phyloP scores from a whole-genome alignment of 2,113 vertebrate genomes.

The Aepyceros melampus region DNA sequence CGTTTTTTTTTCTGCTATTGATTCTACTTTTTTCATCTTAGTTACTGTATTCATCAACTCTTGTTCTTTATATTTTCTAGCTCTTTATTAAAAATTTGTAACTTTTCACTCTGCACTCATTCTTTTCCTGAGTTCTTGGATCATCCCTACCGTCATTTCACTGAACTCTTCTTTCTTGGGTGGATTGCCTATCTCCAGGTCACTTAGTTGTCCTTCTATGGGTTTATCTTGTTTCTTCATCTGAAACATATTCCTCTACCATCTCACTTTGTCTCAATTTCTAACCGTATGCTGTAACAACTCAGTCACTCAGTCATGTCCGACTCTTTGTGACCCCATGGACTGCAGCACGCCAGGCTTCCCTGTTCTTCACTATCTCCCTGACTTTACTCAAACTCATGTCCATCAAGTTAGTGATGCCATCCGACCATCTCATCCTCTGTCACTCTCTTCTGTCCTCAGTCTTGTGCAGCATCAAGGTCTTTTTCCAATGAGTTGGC shows the following conservation, averaged over 20 bases:
- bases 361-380: background rate
- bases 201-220: background rate
- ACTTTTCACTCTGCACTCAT: background rate
- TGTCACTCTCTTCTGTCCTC: background rate
- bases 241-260: background rate
- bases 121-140: background rate
- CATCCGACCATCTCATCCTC: background rate
- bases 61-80: background rate
- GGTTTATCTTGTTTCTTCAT: background rate
- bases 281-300: background rate
- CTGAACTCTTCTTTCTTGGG: background rate
- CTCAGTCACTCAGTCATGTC: background rate
- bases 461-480: background rate
- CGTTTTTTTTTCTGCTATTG: background rate
- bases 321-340: background rate
- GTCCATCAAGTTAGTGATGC: background rate
- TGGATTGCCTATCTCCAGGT: background rate
- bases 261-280: background rate
- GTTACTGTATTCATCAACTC: background rate
- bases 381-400: background rate
- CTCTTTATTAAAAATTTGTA: background rate
- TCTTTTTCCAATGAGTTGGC: background rate
- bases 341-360: background rate
- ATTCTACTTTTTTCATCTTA: background rate
- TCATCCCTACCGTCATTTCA: rapidly evolving